A percentile compares a stretch with the other conserved stretches of the same genome.
Evolutionary conservation across 1,140 invertebrate genomes (phyloP).

Genomic region (Drosophila nigrodunni): DNA sequence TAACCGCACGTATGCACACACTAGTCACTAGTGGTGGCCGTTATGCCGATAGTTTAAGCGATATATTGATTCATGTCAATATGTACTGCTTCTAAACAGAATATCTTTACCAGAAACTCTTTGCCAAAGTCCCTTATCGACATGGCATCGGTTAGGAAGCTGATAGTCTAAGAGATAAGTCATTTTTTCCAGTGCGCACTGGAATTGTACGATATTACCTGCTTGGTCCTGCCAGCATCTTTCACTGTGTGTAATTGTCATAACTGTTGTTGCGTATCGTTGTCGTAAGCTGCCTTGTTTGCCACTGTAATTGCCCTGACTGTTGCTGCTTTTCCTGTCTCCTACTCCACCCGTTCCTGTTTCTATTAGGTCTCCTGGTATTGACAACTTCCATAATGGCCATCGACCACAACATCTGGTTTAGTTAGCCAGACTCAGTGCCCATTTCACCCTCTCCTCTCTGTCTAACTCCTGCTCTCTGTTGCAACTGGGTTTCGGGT

Average conservation of each 20-base stretch:
- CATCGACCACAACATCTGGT: constrained; percentile 79
- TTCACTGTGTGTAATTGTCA: constrained; percentile 58
- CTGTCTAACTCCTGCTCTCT: not conserved
- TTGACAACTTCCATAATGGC: constrained; percentile 81
- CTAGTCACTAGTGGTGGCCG: not conserved
- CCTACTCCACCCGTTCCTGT: not conserved
- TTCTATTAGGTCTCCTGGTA: constrained; percentile 42
- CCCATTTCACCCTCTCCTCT: not conserved
- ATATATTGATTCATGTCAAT: too few relatives aligned
- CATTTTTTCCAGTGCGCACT: too few relatives aligned
- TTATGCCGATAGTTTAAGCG: too few relatives aligned
- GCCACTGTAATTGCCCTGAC: constrained; percentile 73
- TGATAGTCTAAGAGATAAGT: too few relatives aligned
- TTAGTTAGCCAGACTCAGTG: constrained; percentile 54
- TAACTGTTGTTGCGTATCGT: constrained; percentile 69
- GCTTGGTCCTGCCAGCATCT: too few relatives aligned
- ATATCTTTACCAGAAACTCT: too few relatives aligned
- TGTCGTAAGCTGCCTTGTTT: constrained; percentile 57
- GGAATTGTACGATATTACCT: too few relatives aligned
- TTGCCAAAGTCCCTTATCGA: too few relatives aligned
- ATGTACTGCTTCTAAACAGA: too few relatives aligned
- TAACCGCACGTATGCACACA: constrained; percentile 65
- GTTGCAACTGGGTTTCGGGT: constrained; percentile 49
- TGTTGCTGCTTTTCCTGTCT: constrained; percentile 13
- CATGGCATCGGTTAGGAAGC: too few relatives aligned